Base-by-base conservation (phyloP, 2,113 vertebrate genomes). In the Trichechus manatus region DNA sequence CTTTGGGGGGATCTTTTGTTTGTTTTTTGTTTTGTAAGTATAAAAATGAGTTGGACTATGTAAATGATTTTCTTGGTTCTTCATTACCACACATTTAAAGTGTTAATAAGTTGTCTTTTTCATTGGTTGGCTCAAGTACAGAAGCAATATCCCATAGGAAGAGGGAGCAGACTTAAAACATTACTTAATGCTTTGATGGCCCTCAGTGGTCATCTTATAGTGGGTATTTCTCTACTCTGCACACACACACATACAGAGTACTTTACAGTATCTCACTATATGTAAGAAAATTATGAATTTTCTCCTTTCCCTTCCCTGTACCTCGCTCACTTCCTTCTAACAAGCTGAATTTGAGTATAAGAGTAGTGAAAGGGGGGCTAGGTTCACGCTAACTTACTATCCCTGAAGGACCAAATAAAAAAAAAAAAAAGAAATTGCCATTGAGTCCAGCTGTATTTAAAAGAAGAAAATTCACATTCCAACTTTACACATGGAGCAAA, bases 61-160 rank as follows among this genome's bases (percentile, higher is more conserved):
- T 14, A 95, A 82, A 94, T 11, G 27, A 29, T n/a, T 79, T 89
- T 80, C 88, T 89, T 25, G 9, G 75, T 89, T 84, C 15, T 78
- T 50, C 74, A 74, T 63, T 59, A 33, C 33, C 33, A 86, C 19
- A 79, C 9, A 44, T 66, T 92, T 42, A 61, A 33, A 66, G n/a
- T 2, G 4, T 89, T 31, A 75, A 7, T 33, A 89, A 80, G 56
- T 20, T 87, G 8, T 75, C 20, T 59, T 33, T 70, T 74, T 36
- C 44, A 92, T 42, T 89, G 59, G 15, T 29, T 87, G 50, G 20
- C 22, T 89, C 31, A 83, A 64, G 64, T 82, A 64, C 3, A 50
- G 77, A 75, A 95, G 84, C 22, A 66, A 44, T 27, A 47, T 61
- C 29, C 39, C 53, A 20, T 44, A 47, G 25, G 66, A 47, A 94